Evolutionary conservation across 2,113 vertebrate genomes (phyloP).

Genomic region (Pterocles burchelli): DNA sequence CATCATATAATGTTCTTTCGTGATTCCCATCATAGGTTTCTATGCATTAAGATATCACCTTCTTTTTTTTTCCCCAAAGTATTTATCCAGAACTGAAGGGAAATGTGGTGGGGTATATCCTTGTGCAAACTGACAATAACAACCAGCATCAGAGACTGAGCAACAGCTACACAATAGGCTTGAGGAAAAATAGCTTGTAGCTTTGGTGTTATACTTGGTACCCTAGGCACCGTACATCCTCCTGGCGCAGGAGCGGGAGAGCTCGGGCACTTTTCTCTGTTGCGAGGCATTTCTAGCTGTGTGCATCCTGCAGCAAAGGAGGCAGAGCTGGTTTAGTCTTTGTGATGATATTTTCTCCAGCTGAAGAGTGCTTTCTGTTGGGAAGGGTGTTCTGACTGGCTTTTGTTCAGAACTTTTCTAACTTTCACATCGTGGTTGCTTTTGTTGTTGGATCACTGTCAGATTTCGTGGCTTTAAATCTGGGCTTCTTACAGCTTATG

Average conservation of each 20-base stretch:
- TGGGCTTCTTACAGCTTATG: background rate
- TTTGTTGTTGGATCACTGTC: background rate
- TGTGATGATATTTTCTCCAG: rapidly evolving
- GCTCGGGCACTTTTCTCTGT: background rate
- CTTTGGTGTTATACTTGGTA: too few species aligned
- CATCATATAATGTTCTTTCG: rapidly evolving
- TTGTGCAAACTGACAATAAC: background rate
- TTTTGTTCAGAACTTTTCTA: background rate
- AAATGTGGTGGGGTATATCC: too few species aligned
- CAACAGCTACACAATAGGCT: background rate
- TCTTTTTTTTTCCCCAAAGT: background rate
- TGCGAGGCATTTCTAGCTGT: background rate
- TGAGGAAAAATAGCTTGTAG: background rate
- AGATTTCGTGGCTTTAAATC: background rate
- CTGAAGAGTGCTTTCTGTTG: background rate
- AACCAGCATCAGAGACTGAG: background rate
- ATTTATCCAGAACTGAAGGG: background rate
- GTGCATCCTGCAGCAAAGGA: background rate
- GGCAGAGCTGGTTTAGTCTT: background rate
- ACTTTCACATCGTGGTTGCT: rapidly evolving
- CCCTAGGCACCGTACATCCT: background rate
- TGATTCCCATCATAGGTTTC: background rate
- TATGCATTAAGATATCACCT: background rate
- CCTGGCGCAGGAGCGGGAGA: rapidly evolving
- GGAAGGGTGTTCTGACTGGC: background rate